Evolutionary conservation across 2,797 vertebrate genomes (phyloP).

Genomic region (Siniperca undulata): DNA sequence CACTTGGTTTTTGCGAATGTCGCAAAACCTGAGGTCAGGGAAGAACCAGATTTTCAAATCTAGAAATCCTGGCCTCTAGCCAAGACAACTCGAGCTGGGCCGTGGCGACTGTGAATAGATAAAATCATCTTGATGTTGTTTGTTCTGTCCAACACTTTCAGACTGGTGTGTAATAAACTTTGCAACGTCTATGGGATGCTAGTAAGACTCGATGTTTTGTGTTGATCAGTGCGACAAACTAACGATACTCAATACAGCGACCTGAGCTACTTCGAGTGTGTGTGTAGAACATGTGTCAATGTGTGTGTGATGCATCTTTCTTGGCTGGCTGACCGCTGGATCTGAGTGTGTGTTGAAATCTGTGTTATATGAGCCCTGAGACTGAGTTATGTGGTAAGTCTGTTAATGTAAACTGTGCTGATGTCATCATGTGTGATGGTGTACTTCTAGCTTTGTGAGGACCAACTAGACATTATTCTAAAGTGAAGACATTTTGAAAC

Average conservation of each 20-base stretch:
- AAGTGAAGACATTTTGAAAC: not conserved
- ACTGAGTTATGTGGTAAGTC: not conserved
- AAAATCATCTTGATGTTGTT: not conserved
- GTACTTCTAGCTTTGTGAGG: not conserved
- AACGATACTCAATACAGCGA: not conserved
- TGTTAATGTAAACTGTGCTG: constrained; percentile 2
- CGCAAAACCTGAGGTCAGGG: not conserved
- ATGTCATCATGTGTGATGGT: not conserved
- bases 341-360: not conserved
- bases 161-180: not conserved
- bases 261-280: constrained; percentile 6
- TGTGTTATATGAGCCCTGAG: constrained; percentile 1
- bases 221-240: not conserved
- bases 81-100: not conserved
- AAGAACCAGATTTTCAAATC: no score
- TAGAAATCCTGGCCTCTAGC: not conserved
- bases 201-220: not conserved
- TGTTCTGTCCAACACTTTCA: not conserved
- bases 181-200: not conserved
- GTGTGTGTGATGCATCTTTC: constrained; percentile 10
- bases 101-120: not conserved
- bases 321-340: constrained; percentile 23
- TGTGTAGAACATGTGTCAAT: not conserved
- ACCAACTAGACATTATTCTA: not conserved
- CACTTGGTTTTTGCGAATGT: not conserved